Evolutionary conservation across 1,140 invertebrate genomes (phyloP).

Genomic region (Radopholus similis): DNA sequence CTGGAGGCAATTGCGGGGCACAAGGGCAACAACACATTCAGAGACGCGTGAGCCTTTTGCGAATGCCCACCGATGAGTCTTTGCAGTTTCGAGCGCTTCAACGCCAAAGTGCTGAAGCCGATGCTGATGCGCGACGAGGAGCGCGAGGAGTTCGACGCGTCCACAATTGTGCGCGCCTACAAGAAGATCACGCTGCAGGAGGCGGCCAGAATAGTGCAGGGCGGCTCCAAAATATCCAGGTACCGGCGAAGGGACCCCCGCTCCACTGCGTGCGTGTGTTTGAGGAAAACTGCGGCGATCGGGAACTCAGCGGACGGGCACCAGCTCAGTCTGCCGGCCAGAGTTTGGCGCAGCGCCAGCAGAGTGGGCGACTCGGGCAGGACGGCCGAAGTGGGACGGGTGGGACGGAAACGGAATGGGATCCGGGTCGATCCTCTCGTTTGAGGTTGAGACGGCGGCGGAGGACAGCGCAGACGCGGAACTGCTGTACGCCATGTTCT

Average conservation of each 20-base stretch:
- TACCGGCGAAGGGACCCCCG: not conserved
- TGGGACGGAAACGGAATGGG: not conserved
- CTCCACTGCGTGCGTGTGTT: not conserved
- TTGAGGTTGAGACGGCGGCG: too few relatives aligned
- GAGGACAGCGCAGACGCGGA: conserved; percentile 34
- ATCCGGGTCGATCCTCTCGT: not conserved
- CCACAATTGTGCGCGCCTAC: conserved; percentile 43
- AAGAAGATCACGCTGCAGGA: conserved; percentile 50
- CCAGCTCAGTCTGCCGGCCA: not conserved
- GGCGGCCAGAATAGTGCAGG: conserved; percentile 25
- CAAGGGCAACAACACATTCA: conserved; percentile 29
- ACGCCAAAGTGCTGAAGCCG: conserved; percentile 49
- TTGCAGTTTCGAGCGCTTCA: conserved; percentile 52
- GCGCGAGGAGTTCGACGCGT: conserved; percentile 38
- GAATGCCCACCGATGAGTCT: not conserved
- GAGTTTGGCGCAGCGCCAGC: not conserved
- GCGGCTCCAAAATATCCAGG: not conserved
- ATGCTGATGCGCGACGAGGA: conserved; percentile 47
- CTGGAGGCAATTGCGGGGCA: conserved; percentile 40
- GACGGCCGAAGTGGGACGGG: not conserved
- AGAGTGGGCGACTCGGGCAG: not conserved
- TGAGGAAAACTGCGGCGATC: not conserved
- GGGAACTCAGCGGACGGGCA: not conserved
- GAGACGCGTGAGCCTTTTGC: conserved; percentile 16
- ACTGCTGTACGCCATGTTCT: conserved; percentile 34